phyloP scores from a whole-genome alignment of 2,797 vertebrate genomes.

The Pangasius sanitwongsei region DNA sequence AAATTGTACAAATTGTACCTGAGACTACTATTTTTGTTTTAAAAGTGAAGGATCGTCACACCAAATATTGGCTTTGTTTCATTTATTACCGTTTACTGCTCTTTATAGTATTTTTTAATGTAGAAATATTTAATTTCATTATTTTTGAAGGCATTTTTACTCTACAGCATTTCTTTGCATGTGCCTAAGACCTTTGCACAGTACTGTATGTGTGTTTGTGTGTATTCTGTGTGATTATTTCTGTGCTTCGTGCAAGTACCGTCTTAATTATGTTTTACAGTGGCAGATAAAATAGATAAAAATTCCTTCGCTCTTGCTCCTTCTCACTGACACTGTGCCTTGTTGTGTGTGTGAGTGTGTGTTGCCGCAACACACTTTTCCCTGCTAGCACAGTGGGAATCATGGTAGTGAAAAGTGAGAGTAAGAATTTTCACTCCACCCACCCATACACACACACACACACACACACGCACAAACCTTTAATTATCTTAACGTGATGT shows the following conservation, averaged over 20 bases:
- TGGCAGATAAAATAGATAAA: neutral
- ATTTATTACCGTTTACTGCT: too few relatives aligned
- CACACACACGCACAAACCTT: neutral
- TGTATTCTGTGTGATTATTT: neutral
- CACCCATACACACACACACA: neutral
- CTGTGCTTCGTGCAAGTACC: neutral
- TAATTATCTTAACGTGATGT: neutral
- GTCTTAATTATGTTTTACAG: constrained; percentile 8
- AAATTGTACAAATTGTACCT: too few relatives aligned
- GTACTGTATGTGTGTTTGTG: too few relatives aligned
- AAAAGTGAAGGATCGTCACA: too few relatives aligned
- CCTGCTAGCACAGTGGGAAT: constrained; percentile 4
- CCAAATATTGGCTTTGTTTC: too few relatives aligned
- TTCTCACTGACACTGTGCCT: neutral
- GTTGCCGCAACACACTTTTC: neutral
- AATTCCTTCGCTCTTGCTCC: neutral
- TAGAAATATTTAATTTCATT: too few relatives aligned
- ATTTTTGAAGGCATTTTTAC: too few relatives aligned
- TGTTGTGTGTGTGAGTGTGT: neutral
- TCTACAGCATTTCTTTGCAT: too few relatives aligned
- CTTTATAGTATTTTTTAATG: too few relatives aligned
- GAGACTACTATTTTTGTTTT: too few relatives aligned
- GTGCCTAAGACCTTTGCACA: too few relatives aligned
- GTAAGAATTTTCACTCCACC: neutral
- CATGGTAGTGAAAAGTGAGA: neutral